phyloP scores from a whole-genome alignment of 2,113 vertebrate species.

The Hucho hucho region DNA sequence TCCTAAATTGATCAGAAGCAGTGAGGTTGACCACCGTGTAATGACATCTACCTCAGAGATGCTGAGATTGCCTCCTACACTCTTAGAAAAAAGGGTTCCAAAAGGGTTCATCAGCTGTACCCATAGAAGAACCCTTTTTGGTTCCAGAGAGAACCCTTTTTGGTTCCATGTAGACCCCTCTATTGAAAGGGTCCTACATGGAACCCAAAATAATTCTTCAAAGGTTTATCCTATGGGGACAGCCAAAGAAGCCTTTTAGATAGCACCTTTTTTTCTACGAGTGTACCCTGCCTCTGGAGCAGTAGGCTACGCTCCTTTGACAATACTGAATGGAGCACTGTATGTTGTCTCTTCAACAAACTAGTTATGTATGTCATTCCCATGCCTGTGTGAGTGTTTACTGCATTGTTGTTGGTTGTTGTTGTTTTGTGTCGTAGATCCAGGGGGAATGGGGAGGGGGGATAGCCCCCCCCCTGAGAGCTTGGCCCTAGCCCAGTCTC shows the following conservation, averaged over 20 bases:
- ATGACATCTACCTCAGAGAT: constrained; percentile 18
- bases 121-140: no score
- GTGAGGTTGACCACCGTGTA: constrained; percentile 57
- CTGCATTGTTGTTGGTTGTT: constrained; percentile 31
- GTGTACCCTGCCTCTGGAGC: not conserved
- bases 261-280: no score
- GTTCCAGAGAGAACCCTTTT: no score
- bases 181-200: no score
- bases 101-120: no score
- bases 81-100: no score
- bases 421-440: constrained; percentile 29
- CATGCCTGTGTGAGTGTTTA: constrained; percentile 26
- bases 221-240: no score
- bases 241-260: no score
- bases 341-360: constrained; percentile 39
- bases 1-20: constrained; percentile 40
- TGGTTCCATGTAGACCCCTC: no score
- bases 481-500: constrained; percentile 46
- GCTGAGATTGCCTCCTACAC: not conserved
- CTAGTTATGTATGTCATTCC: constrained; percentile 10
- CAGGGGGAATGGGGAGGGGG: not conserved
- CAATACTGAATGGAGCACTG: not conserved
- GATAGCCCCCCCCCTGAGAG: constrained; percentile 1
- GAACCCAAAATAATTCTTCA: no score
- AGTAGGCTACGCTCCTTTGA: not conserved